Percentiles rank a stretch among this genome's conserved stretches.
Conservation (phyloP, 2,888 invertebrate genomes). For the Scaptomyza parva region DNA sequence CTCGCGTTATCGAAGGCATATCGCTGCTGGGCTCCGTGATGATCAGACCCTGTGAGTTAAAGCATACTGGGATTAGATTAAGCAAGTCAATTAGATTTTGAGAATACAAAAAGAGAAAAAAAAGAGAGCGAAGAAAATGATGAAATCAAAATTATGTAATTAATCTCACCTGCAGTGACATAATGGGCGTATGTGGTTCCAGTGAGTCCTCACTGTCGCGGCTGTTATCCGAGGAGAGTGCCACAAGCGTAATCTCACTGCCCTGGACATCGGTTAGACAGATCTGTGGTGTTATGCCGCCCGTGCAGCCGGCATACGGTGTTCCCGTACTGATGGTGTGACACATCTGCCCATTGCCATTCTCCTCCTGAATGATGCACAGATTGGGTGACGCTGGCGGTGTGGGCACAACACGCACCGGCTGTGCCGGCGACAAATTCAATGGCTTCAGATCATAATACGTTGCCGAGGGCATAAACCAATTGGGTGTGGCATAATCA, state of each 20-base stretch:
- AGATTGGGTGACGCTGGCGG: constrained; percentile 86
- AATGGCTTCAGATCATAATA: constrained; percentile 84
- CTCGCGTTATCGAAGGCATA: constrained; percentile 92
- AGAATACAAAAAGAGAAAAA: neutral
- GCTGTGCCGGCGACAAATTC: constrained; percentile 84
- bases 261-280: constrained; percentile 96
- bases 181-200: constrained; percentile 86
- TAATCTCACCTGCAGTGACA: constrained; percentile 82
- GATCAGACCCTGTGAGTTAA: constrained; percentile 66
- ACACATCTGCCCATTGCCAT: constrained; percentile 85
- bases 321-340: constrained; percentile 82
- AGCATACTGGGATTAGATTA: neutral
- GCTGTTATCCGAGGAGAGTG: constrained; percentile 90
- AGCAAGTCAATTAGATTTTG: neutral
- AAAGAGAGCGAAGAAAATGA: neutral
- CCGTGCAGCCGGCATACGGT: constrained; percentile 82
- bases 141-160: neutral
- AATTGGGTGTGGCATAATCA: constrained; percentile 67
- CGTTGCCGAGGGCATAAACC: constrained; percentile 81
- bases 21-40: constrained; percentile 86
- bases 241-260: constrained; percentile 92
- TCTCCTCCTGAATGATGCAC: constrained; percentile 92
- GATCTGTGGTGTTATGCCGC: constrained; percentile 88
- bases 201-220: constrained; percentile 89
- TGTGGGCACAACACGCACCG: constrained; percentile 84